A percentile compares a stretch with the other conserved stretches of the same genome.
Conservation (phyloP, 1,140 invertebrate species). For the Maconellicoccus hirsutus region DNA sequence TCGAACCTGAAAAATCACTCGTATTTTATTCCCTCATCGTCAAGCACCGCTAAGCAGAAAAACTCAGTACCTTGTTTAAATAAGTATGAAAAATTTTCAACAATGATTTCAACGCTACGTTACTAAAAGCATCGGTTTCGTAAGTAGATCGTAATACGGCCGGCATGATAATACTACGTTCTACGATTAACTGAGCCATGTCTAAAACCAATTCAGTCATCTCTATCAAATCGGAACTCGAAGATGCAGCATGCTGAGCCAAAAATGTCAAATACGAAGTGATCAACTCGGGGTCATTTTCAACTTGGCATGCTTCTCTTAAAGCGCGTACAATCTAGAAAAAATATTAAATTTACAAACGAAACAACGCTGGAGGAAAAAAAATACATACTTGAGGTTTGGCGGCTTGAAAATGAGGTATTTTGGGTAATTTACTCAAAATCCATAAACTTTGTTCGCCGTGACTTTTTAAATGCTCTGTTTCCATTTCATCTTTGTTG, state of each 20-base stretch:
- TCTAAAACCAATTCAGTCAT: conserved; percentile 52
- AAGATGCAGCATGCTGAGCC: conserved; percentile 45
- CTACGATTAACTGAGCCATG: conserved; percentile 82
- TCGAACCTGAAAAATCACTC: too few species aligned
- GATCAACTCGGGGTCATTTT: conserved; percentile 74
- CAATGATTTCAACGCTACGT: conserved; percentile 58
- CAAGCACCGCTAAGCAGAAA: conserved; percentile 31
- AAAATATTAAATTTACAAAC: neutral
- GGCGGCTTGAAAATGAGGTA: conserved; percentile 57
- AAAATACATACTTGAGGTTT: conserved; percentile 45
- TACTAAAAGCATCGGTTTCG: conserved; percentile 38
- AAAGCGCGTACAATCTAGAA: conserved; percentile 46
- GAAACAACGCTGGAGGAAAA: neutral
- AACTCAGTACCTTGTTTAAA: conserved; percentile 57
- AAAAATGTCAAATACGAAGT: conserved; percentile 82
- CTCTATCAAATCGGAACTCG: conserved; percentile 34
- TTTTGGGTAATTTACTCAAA: conserved; percentile 55
- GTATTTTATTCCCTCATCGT: neutral
- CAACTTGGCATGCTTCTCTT: conserved; percentile 75
- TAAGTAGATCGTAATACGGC: conserved; percentile 61
- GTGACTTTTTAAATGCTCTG: conserved; percentile 29
- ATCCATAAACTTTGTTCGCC: conserved; percentile 50
- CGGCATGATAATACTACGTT: conserved; percentile 76
- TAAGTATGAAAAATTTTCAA: conserved; percentile 67
- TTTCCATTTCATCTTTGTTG: conserved; percentile 34